Base-by-base conservation (phyloP, 1,140 invertebrate genomes). In the Notospermus geniculatus region DNA sequence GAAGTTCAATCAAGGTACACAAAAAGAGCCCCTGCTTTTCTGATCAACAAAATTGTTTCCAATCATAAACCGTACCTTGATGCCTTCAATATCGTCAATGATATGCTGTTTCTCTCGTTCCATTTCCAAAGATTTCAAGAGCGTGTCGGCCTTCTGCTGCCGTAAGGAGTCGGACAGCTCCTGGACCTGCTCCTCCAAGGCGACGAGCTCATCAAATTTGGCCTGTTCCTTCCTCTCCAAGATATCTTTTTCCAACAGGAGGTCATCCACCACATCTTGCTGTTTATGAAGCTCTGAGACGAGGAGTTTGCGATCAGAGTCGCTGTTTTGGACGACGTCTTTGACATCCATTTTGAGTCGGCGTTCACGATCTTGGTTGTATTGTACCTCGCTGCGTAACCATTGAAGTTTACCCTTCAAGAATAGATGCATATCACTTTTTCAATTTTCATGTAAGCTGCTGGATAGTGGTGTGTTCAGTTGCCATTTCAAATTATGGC, bases 381-480 rank as follows among this genome's bases (percentile, higher is more conserved):
- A 69, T 39, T 69, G 41, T 7, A 77, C 22, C 55, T 77, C 72
- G 19, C 46, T 57, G 52, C 70, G 56, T 55, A 78, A 59, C 76
- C 76, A 78, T 29, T 77, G 74, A 63, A 77, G 65, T 59, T 78
- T 78, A 60, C 68, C 71, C 72, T 78, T 60, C 17, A 36, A 19
- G n/a, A n/a, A n/a, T n/a, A n/a, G n/a, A n/a, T n/a, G n/a, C n/a
- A n/a, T n/a, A n/a, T n/a, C n/a, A n/a, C n/a, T n/a, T n/a, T n/a
- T n/a, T n/a, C n/a, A n/a, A n/a, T n/a, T n/a, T n/a, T n/a, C n/a
- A n/a, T n/a, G n/a, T n/a, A n/a, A n/a, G n/a, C n/a, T n/a, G n/a
- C n/a, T n/a, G n/a, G n/a, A n/a, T n/a, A n/a, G n/a, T n/a, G n/a
- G n/a, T n/a, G n/a, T n/a, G n/a, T n/a, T n/a, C n/a, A n/a, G n/a